Evolutionary conservation across 2,113 vertebrate genomes (phyloP), one percentile per base, ranked within the genome.

Genomic region (Esox niger): DNA sequence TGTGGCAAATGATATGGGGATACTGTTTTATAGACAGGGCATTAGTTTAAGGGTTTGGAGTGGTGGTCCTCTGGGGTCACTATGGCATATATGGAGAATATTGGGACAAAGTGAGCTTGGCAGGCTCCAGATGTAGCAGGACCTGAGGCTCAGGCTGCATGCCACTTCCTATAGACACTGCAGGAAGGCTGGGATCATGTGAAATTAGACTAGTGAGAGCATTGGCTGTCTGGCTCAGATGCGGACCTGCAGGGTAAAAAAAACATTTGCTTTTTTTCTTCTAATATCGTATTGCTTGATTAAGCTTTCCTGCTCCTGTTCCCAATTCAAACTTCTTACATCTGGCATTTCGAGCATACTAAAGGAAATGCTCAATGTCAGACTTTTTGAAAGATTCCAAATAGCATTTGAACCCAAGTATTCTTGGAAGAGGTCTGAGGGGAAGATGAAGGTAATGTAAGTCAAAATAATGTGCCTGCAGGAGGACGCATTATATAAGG

Each of bases 401-500:
- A 43, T 43, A 17, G 38, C 17, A 43, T 43, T 43, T 43, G 13
- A 43, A 43, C 38, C 38, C 35, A 43, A 43, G 35, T 15, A 10
- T 43, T 43, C 38, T 73, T 71, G 81, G 72, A 78, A 71, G 81
- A 78, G 59, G 74, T 70, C 74, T 73, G 47, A 29, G 49, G 68
- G 71, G 71, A 64, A 17, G 55, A 29, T n/a, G 67, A 64, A 70
- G 81, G 74, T 73, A 76, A 79, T 84, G 79, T 79, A 79, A 83
- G 84, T 87, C 85, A 89, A 84, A 88, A 88, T 85, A 87, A 86
- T 81, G 77, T 84, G 86, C 83, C 84, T 87, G 64, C 73, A 79
- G 84, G 86, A 86, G 86, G 87, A 86, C 63, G 73, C 80, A 80
- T 91, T 91, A 89, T 84, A 84, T 89, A 90, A 91, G 81, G 77